These are phyloP conservation scores for Lagenorhynchus albirostris DNA, from an alignment of 2,113 vertebrate genomes.

Conservation along the genomic window DNA sequence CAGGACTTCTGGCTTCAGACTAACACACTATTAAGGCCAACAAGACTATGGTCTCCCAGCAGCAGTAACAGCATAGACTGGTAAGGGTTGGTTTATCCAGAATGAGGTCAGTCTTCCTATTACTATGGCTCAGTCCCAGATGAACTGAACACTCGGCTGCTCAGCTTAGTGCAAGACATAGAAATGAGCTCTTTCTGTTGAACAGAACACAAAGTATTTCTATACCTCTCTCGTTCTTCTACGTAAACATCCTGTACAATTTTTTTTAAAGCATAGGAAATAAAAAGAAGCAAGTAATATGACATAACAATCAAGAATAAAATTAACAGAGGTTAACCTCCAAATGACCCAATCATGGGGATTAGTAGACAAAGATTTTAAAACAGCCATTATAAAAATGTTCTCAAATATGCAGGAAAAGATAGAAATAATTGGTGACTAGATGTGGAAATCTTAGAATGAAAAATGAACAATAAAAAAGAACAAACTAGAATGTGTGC, in stretches of 20 bases:
- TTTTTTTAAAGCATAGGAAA: background rate
- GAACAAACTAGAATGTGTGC: background rate
- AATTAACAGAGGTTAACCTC: background rate
- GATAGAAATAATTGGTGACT: background rate
- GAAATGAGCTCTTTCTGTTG: background rate
- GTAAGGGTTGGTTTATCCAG: background rate
- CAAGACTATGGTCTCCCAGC: background rate
- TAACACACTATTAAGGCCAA: background rate
- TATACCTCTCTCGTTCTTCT: background rate
- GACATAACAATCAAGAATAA: background rate
- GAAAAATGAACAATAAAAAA: background rate
- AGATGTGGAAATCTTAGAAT: background rate
- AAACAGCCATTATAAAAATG: background rate
- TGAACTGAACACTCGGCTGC: background rate
- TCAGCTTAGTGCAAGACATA: background rate
- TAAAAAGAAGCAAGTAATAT: background rate
- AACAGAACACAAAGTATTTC: background rate
- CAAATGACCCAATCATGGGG: background rate
- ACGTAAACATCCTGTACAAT: background rate
- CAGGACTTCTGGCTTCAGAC: background rate
- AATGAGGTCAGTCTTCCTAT: background rate
- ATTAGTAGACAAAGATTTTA: background rate
- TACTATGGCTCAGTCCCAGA: background rate
- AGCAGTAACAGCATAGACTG: background rate
- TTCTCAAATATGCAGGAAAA: background rate